A percentile compares a stretch with the other conserved stretches of the same genome.
These are phyloP conservation scores for Agonopterix subpropinquella DNA, from an alignment of 2,888 invertebrate genomes.

Conservation along the genomic window DNA sequence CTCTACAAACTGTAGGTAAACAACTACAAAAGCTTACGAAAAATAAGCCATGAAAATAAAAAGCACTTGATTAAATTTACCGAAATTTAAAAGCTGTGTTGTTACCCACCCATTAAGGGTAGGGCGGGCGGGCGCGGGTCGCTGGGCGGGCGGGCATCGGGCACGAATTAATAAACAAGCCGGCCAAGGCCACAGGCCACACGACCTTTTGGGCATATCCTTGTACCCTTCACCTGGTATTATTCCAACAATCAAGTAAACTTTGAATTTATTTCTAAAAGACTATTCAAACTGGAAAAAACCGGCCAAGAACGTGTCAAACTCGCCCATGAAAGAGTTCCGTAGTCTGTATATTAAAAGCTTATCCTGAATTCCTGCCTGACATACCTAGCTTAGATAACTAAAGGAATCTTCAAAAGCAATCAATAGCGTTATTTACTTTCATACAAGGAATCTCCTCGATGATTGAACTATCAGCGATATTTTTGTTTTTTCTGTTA, in stretches of 20 bases:
- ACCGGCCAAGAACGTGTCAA: too few species aligned
- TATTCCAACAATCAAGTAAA: conserved; percentile 2
- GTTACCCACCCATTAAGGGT: conserved; percentile 63
- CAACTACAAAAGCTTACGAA: background rate
- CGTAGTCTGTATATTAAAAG: too few species aligned
- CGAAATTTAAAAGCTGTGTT: conserved; percentile 62
- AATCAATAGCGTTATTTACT: too few species aligned
- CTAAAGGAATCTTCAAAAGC: too few species aligned
- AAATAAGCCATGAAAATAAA: conserved; percentile 37
- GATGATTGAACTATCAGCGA: too few species aligned
- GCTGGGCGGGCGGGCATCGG: conserved; percentile 47
- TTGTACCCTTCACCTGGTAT: conserved; percentile 42
- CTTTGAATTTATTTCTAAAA: background rate
- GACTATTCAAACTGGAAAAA: too few species aligned
- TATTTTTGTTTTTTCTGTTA: too few species aligned
- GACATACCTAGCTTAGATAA: too few species aligned
- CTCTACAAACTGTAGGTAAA: background rate
- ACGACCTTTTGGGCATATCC: conserved; percentile 51
- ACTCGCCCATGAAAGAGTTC: too few species aligned
- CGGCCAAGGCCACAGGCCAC: conserved; percentile 58
- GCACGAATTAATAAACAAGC: conserved; percentile 69
- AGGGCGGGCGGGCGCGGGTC: conserved; percentile 40
- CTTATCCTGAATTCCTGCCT: too few species aligned
- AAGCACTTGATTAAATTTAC: conserved; percentile 53
- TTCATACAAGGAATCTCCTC: too few species aligned